Percentiles rank a stretch among this genome's conserved stretches.
phyloP scores from a whole-genome alignment of 2,888 invertebrate genomes.

The Rhimphoctona megacephalus region DNA sequence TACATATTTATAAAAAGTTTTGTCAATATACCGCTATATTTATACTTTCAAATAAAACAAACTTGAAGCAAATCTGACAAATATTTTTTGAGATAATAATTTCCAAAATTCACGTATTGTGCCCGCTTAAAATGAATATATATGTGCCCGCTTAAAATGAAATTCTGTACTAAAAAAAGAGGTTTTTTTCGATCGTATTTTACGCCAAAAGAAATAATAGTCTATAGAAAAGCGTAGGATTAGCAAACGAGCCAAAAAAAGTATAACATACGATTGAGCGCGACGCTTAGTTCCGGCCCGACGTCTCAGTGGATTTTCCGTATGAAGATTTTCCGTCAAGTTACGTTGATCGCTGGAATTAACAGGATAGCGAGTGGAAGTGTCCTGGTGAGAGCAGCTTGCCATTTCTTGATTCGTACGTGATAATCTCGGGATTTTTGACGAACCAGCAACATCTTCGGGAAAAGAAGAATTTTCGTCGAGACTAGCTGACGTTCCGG shows the following conservation, averaged over 20 bases:
- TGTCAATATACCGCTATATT: too few relatives aligned
- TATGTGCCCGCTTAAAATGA: too few relatives aligned
- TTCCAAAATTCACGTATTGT: too few relatives aligned
- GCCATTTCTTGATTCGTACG: constrained; percentile 11
- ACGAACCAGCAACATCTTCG: constrained; percentile 9
- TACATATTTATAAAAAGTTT: too few relatives aligned
- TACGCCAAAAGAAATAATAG: not conserved
- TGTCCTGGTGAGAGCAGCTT: constrained; percentile 6
- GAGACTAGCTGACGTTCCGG: not conserved
- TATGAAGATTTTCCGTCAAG: not conserved
- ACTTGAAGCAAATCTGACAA: too few relatives aligned
- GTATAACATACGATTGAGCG: constrained; percentile 33
- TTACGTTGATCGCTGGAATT: constrained; percentile 3
- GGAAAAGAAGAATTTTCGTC: not conserved
- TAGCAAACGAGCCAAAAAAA: not conserved
- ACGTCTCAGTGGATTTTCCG: not conserved
- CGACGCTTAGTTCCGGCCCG: constrained; percentile 22
- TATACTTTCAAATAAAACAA: too few relatives aligned
- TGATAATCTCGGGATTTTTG: not conserved
- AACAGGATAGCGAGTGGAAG: not conserved
- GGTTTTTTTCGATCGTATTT: not conserved
- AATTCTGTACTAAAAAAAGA: not conserved
- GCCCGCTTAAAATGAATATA: too few relatives aligned
- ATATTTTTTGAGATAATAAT: too few relatives aligned
- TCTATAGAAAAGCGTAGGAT: not conserved